These are phyloP conservation scores for Catamblyrhynchus diadema DNA, from an alignment of 2,797 vertebrate genomes.

Conservation along the genomic window DNA sequence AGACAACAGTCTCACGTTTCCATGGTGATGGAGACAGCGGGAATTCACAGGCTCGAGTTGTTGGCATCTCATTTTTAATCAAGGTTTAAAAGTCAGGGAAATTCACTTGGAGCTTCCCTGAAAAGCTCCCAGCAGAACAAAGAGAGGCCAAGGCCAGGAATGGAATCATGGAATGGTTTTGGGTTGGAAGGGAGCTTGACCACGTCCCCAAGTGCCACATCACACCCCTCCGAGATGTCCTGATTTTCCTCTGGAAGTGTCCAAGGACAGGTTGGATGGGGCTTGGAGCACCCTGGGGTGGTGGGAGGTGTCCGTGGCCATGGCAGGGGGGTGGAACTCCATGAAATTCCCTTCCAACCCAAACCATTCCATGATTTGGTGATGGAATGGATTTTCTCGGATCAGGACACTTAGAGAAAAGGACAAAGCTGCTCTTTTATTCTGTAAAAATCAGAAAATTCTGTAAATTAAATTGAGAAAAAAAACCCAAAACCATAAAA, in stretches of 20 bases:
- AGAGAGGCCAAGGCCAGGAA: rapidly evolving
- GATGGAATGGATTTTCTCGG: rapidly evolving
- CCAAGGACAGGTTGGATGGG: rapidly evolving
- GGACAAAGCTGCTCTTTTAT: background rate
- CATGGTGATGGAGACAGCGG: background rate
- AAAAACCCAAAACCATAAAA: background rate
- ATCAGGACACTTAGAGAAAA: background rate
- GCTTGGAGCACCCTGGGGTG: background rate
- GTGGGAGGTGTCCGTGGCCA: background rate
- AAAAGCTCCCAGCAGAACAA: background rate
- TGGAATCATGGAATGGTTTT: background rate
- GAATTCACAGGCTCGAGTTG: background rate
- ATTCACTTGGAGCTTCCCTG: background rate
- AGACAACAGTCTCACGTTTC: background rate
- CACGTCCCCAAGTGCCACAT: background rate
- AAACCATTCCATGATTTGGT: background rate
- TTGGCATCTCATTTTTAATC: background rate
- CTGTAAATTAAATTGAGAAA: background rate
- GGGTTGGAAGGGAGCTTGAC: background rate
- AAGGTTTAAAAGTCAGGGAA: background rate
- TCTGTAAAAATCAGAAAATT: background rate
- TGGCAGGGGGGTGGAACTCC: rapidly evolving
- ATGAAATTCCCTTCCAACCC: background rate
- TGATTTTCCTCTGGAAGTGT: background rate
- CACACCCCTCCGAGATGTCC: background rate